Percentiles rank a stretch among this genome's conserved stretches.
phyloP scores from a whole-genome alignment of 2,113 vertebrate genomes.

The Sterna hirundo region DNA sequence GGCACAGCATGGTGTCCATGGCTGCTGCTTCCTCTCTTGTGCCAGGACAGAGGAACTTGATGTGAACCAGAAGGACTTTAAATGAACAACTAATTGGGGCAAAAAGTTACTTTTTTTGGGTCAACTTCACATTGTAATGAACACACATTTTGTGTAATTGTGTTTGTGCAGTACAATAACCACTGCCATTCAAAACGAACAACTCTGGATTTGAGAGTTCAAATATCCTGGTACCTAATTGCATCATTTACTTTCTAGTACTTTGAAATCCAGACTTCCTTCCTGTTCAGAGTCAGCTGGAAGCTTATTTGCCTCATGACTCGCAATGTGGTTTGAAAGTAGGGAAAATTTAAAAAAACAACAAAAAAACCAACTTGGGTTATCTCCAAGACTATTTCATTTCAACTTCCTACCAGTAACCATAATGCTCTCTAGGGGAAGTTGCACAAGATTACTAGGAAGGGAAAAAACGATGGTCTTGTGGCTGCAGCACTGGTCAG shows the following conservation, averaged over 20 bases:
- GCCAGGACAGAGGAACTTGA: neutral
- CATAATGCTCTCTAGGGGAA: neutral
- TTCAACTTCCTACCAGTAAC: constrained; percentile 21
- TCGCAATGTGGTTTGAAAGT: neutral
- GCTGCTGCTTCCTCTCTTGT: neutral
- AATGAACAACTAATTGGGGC: neutral
- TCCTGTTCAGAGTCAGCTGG: constrained; percentile 1
- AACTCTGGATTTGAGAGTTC: neutral
- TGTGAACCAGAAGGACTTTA: neutral
- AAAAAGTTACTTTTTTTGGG: neutral
- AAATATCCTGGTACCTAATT: neutral
- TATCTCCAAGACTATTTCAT: neutral
- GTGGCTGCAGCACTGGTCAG: neutral
- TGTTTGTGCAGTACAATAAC: neutral
- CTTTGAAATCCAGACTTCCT: constrained; percentile 19
- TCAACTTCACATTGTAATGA: neutral
- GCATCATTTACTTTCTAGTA: neutral
- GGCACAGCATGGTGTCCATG: rapidly evolving
- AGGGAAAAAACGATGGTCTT: neutral
- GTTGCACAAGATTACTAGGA: neutral
- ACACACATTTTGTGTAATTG: neutral
- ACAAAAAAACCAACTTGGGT: neutral
- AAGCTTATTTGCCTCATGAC: neutral
- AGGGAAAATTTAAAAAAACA: neutral
- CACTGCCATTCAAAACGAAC: neutral